Conservation (phyloP, 2,113 vertebrate genomes). For the Bostrychus sinensis region DNA sequence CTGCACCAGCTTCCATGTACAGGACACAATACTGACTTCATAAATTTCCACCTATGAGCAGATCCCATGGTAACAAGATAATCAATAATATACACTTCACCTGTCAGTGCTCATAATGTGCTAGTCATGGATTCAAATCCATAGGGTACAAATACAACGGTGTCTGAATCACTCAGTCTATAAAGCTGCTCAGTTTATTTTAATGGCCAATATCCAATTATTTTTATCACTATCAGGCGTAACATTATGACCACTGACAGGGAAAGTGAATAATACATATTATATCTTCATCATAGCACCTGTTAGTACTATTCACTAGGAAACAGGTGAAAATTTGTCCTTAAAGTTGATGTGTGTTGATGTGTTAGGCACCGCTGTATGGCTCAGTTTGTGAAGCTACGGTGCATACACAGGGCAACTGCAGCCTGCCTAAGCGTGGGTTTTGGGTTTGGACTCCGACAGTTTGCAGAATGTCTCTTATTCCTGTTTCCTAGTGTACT, state of each 20-base stretch:
- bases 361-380: too few species aligned
- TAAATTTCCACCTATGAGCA: neutral
- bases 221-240: neutral
- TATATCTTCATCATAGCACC: neutral
- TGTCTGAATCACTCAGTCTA: neutral
- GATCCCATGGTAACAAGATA: conserved; percentile 6
- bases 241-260: too few species aligned
- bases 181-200: neutral
- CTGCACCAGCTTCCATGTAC: neutral
- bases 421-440: too few species aligned
- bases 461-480: too few species aligned
- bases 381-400: too few species aligned
- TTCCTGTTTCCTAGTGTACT: too few species aligned
- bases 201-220: neutral
- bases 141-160: neutral
- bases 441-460: too few species aligned
- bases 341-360: too few species aligned
- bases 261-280: neutral
- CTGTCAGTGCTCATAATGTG: neutral
- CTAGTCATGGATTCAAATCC: neutral
- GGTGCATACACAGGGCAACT: too few species aligned
- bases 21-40: neutral
- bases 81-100: neutral
- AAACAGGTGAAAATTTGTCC: too few species aligned
- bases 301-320: too few species aligned